Conservation (phyloP, 2,888 invertebrate species). For the Lochmaea capreae region DNA sequence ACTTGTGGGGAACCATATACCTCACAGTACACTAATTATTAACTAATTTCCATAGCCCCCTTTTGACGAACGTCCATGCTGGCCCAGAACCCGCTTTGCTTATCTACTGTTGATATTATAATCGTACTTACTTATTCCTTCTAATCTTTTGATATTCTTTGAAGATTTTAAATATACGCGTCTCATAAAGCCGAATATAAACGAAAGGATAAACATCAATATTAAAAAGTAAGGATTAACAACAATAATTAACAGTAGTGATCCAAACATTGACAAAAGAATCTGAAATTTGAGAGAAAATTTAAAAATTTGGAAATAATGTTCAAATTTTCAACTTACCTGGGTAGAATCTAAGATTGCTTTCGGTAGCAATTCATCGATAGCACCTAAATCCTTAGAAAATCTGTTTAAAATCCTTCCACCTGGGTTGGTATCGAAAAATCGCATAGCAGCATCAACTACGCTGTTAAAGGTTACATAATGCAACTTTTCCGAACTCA, state of each 20-base stretch:
- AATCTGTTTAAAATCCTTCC: constrained; percentile 40
- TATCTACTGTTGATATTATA: no score
- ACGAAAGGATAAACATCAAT: constrained; percentile 68
- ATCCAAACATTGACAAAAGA: constrained; percentile 66
- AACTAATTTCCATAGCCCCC: no score
- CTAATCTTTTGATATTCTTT: constrained; percentile 77
- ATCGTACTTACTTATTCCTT: constrained; percentile 72
- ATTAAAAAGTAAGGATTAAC: constrained; percentile 68
- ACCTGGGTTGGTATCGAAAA: constrained; percentile 41
- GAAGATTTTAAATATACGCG: constrained; percentile 76
- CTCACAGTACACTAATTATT: no score
- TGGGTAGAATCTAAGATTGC: constrained; percentile 37
- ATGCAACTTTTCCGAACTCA: constrained; percentile 32
- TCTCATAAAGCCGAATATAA: constrained; percentile 74
- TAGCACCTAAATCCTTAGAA: constrained; percentile 37
- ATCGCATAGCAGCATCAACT: constrained; percentile 34
- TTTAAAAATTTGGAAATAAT: background rate
- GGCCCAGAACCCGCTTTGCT: no score
- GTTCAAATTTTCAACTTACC: constrained; percentile 14
- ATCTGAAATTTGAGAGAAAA: constrained; percentile 57
- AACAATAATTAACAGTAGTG: constrained; percentile 68
- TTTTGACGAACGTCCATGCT: no score
- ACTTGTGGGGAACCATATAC: no score
- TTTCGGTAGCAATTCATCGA: constrained; percentile 38
- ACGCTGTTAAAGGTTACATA: constrained; percentile 30